Evolutionary conservation across 1,140 invertebrate genomes (phyloP), one percentile per base, ranked within the genome.

Genomic region (Chrysoperla carnea): DNA sequence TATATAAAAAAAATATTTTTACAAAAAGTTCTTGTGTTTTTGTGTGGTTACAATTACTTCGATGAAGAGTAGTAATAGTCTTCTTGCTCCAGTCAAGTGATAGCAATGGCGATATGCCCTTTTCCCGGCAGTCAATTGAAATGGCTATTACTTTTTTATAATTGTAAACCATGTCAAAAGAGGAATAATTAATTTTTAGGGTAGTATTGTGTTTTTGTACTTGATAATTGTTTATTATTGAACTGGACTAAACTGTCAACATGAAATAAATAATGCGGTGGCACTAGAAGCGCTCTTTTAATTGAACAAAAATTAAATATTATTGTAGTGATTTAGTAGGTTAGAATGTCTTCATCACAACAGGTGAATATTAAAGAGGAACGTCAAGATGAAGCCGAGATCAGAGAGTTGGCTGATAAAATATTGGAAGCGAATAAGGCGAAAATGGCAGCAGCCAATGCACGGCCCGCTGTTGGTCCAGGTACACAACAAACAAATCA

Each of bases 381-480:
- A 67, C 69, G 74, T 54, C 74, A 75, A 48, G 84, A 89, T 70
- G 84, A 88, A 59, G 80, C 81, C 42, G 85, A 89, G 63, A 89
- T 89, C 57, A 66, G 73, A 52, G 82, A 83, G 60, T 52, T 89
- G 64, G 84, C 85, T 45, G 78, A 78, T 50, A 85, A 86, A 63
- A 81, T 88, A 75, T 73, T 80, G 60, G 84, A 87, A 63, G 80
- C 80, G 43, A 82, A 87, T 59, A 84, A 80, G 60, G 76, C 76
- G 50, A 82, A 82, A 66, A 67, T 72, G 58, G 61, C 64, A 8
- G 56, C 67, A 47, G 51, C 68, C 48, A 62, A 64, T 49, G 59
- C 66, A 37, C 56, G 64, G 42, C 59, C 61, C 43, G 58, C 63
- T n/a, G 52, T 35, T n/a, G 40, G 50, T 40, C 45, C 39, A 28